Conservation (phyloP, 2,113 vertebrate species). For the Calidris pugnax region DNA sequence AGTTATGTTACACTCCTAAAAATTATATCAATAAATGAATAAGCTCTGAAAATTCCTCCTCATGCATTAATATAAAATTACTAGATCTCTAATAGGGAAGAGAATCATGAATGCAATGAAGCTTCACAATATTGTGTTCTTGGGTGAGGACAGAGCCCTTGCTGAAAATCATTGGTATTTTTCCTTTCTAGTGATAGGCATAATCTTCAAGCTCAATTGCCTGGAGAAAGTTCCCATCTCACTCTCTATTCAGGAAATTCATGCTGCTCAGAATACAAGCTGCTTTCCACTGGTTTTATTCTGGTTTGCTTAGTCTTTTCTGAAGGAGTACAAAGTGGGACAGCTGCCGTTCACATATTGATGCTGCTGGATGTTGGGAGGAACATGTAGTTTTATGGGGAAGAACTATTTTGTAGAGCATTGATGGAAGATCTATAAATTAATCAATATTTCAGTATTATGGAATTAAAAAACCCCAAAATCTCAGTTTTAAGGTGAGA, state of each 20-base stretch:
- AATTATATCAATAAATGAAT: background rate
- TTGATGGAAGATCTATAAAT: background rate
- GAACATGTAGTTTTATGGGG: background rate
- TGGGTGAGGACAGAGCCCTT: background rate
- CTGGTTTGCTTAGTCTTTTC: background rate
- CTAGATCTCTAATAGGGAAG: background rate
- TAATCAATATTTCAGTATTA: background rate
- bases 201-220: background rate
- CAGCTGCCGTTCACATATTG: background rate
- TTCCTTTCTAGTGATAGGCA: background rate
- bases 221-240: background rate
- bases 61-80: background rate
- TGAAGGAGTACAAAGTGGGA: background rate
- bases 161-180: background rate
- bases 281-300: background rate
- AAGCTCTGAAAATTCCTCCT: background rate
- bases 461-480: background rate
- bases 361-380: background rate
- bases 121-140: background rate
- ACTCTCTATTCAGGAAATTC: background rate
- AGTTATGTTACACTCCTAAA: background rate
- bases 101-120: background rate
- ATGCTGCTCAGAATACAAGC: background rate
- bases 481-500: background rate
- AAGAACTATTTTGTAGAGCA: background rate